These are phyloP conservation scores for Equus quagga DNA, from an alignment of 2,113 vertebrate genomes.

Conservation along the genomic window DNA sequence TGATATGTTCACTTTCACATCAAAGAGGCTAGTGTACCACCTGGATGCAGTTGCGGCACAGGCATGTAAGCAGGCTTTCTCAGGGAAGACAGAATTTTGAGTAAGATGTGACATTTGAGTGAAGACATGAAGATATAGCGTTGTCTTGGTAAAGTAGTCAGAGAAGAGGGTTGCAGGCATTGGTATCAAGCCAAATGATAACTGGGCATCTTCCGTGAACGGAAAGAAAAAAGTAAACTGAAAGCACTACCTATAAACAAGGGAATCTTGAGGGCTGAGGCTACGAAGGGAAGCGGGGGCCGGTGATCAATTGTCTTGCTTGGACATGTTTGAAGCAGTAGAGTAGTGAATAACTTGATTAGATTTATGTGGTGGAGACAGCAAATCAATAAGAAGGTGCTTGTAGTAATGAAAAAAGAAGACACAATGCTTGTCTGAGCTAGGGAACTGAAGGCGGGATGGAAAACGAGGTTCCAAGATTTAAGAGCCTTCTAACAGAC, in stretches of 20 bases:
- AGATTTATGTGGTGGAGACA: slow-evolving; percentile 18
- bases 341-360: slow-evolving; percentile 48
- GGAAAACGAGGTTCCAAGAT: not conserved
- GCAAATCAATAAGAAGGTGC: slow-evolving; percentile 51
- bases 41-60: not conserved
- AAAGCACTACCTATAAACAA: not conserved
- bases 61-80: not conserved
- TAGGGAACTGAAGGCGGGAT: not conserved
- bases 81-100: not conserved
- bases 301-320: slow-evolving; percentile 1
- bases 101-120: not conserved
- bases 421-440: not conserved
- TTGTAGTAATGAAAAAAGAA: slow-evolving; percentile 20
- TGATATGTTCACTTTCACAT: not conserved
- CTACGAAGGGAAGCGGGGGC: not conserved
- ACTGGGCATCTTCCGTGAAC: not conserved
- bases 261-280: not conserved
- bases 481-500: not conserved
- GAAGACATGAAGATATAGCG: not conserved
- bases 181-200: not conserved
- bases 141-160: not conserved
- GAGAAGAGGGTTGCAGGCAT: not conserved
- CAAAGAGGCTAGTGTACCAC: not conserved
- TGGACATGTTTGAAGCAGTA: slow-evolving; percentile 2
- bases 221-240: not conserved